Base-by-base conservation (phyloP, 2,888 invertebrate genomes). In the Volucella bombylans region DNA sequence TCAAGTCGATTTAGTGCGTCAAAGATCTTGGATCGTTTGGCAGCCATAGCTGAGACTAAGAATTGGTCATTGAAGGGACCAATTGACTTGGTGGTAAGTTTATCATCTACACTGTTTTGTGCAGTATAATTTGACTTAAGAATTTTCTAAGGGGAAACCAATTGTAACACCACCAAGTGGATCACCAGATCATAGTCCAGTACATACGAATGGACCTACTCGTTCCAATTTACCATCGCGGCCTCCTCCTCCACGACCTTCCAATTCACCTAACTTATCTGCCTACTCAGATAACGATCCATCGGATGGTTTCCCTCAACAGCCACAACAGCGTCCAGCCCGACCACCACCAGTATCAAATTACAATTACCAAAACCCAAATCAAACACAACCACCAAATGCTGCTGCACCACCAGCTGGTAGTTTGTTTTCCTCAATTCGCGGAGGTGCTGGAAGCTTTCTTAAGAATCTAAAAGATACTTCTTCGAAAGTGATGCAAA, bases 401-500 rank as follows among this genome's bases (percentile, higher is more conserved):
- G 64, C 6, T 8, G 77, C 31, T 39, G 65, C 61, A 11, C 72
- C 81, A 76, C 85, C 81, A 72, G 49, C 85, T 43, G 90, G 94
- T 12, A 96, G 96, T 38, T 91, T 97, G 31, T 96, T 97, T 92
- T 96, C 97, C 3, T 97, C 97, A 0, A 93, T 99, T 43, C 96
- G 95, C 90, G 98, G 98, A 31, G 98, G 98, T 64, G 98, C 98
- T 23, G 97, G 98, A 2, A 97, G 95, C 89, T 95, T 98, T 88
- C 93, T 99, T 82, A 98, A 97, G 89, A 98, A 98, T 90, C 92
- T 99, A 39, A 98, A 98, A 91, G 99, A 99, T 89, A 98, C 98
- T 0, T 98, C 98, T 18, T 96, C 96, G 47, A 98, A 98, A 93
- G 98, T 99, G 52, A 98, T 99, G 95, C 97, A 98, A 91, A 97